Percentiles rank a stretch among this genome's conserved stretches.
Conservation (phyloP, 2,888 invertebrate genomes). For the Yponomeuta evonymella region DNA sequence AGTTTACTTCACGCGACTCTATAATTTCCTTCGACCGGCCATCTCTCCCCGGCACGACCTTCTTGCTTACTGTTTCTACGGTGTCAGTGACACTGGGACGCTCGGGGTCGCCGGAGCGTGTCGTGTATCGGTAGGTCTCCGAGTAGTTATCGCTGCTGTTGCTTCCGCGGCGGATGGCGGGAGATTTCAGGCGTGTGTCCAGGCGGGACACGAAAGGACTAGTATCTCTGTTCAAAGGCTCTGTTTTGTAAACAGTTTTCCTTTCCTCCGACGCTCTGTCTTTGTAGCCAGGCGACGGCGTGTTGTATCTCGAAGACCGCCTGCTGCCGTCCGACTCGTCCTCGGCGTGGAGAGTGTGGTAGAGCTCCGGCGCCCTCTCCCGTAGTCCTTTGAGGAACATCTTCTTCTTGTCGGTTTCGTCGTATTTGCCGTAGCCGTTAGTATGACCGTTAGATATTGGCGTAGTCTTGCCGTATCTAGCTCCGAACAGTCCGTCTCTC, state of each 20-base stretch:
- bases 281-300: constrained; percentile 68
- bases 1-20: constrained; percentile 82
- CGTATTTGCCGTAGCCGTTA: constrained; percentile 64
- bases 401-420: constrained; percentile 78
- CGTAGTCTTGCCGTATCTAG: constrained; percentile 75
- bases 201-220: constrained; percentile 67
- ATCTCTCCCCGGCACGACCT: constrained; percentile 79
- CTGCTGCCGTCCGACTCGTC: constrained; percentile 74
- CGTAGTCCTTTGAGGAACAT: constrained; percentile 81
- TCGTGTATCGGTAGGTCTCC: constrained; percentile 82
- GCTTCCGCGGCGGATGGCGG: constrained; percentile 77
- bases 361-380: constrained; percentile 83
- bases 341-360: constrained; percentile 81
- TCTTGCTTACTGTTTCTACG: constrained; percentile 81
- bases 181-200: constrained; percentile 63
- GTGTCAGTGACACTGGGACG: constrained; percentile 83
- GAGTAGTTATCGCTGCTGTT: constrained; percentile 83
- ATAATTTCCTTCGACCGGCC: constrained; percentile 81
- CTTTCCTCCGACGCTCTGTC: constrained; percentile 66
- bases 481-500: constrained; percentile 72
- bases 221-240: constrained; percentile 64
- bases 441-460: constrained; percentile 66
- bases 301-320: constrained; percentile 61
- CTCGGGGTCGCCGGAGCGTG: constrained; percentile 79
- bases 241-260: constrained; percentile 64